A percentile compares a stretch with the other conserved stretches of the same genome.
phyloP scores from a whole-genome alignment of 2,797 vertebrate species.

The Odontamblyopus rebecca region DNA sequence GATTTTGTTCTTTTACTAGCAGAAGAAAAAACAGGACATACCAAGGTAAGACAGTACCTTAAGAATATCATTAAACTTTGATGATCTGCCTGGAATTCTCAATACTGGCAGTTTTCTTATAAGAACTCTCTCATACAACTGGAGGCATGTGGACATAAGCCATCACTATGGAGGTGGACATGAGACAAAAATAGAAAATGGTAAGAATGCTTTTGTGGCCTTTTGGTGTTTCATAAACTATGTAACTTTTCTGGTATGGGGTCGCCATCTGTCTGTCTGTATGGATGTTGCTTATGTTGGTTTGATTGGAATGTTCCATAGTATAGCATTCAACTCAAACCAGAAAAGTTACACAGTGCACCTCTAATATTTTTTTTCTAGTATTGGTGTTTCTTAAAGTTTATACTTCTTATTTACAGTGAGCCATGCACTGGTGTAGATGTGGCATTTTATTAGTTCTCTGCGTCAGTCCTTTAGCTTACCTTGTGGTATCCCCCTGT shows the following conservation, averaged over 20 bases:
- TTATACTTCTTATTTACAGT: slow-evolving; percentile 56
- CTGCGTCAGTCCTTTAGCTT: slow-evolving; percentile 55
- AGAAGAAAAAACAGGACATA: slow-evolving; percentile 69
- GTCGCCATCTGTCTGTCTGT: no score
- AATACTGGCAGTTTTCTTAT: slow-evolving; percentile 42
- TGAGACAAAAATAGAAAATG: slow-evolving; percentile 51
- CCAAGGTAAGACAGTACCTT: slow-evolving; percentile 76
- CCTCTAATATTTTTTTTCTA: background rate
- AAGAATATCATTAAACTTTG: slow-evolving; percentile 78
- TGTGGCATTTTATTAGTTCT: slow-evolving; percentile 67
- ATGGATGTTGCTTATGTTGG: no score
- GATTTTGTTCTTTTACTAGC: slow-evolving; percentile 13
- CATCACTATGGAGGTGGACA: slow-evolving; percentile 43
- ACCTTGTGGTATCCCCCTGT: slow-evolving; percentile 55
- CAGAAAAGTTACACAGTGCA: no score
- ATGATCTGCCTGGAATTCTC: slow-evolving; percentile 75
- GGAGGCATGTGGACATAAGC: slow-evolving; percentile 21
- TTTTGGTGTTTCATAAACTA: background rate
- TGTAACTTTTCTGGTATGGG: no score
- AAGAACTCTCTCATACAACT: slow-evolving; percentile 31
- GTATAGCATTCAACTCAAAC: no score
- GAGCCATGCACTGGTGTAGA: slow-evolving; percentile 73
- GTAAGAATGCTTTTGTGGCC: slow-evolving; percentile 43
- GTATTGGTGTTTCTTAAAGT: background rate
- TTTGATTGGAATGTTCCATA: no score